These are phyloP conservation scores for Microtus montanus DNA, from an alignment of 2,113 vertebrate genomes.

Conservation along the genomic window DNA sequence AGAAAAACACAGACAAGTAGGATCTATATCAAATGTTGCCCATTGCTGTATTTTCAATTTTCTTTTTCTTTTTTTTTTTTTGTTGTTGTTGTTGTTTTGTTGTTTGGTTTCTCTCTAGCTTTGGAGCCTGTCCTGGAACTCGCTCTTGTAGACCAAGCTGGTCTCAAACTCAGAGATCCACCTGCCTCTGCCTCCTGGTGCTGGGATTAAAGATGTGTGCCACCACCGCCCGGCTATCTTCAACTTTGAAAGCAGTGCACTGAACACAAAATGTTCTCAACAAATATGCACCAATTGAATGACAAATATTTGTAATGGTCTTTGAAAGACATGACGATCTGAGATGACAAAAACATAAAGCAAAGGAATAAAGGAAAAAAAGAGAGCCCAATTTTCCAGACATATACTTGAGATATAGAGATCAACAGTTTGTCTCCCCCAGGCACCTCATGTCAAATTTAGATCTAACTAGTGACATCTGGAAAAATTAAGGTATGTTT, in stretches of 20 bases:
- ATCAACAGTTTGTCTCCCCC: slow-evolving; percentile 1
- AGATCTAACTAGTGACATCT: background rate
- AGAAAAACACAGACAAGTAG: background rate
- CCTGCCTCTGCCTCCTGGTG: no score
- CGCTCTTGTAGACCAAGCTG: no score
- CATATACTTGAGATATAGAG: background rate
- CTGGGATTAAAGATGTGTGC: no score
- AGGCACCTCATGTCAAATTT: slow-evolving; percentile 11
- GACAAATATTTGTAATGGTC: background rate
- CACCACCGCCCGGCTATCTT: background rate
- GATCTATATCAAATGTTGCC: background rate
- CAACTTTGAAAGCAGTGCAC: background rate
- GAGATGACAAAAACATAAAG: slow-evolving; percentile 8
- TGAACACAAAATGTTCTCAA: background rate
- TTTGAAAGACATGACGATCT: background rate
- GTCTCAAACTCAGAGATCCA: no score
- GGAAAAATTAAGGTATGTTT: no score
- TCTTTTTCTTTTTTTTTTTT: no score
- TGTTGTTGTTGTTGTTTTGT: no score
- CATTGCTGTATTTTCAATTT: background rate
- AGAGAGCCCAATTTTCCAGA: background rate
- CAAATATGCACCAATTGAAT: slow-evolving; percentile 6
- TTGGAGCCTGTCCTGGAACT: no score
- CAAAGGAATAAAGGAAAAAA: background rate
- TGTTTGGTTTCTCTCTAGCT: no score